phyloP scores from a whole-genome alignment of 2,888 invertebrate genomes.

The Zaprionus bogoriensis region DNA sequence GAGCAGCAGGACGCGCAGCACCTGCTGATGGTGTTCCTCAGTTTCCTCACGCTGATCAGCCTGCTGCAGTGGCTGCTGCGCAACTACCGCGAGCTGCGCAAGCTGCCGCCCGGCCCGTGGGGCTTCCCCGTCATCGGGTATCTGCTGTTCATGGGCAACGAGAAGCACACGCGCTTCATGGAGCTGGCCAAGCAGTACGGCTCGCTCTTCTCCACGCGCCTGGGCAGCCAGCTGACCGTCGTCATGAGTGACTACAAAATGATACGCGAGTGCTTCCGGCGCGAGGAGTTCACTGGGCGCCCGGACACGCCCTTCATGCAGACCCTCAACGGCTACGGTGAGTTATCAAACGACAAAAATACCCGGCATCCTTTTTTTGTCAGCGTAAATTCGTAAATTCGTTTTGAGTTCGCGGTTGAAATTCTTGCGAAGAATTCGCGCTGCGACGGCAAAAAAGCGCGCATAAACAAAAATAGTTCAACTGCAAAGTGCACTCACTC shows the following conservation, averaged over 20 bases:
- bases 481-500: no score
- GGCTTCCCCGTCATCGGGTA: constrained; percentile 93
- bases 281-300: constrained; percentile 93
- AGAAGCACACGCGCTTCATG: constrained; percentile 90
- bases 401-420: no score
- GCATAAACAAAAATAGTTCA: no score
- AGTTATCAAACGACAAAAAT: no score
- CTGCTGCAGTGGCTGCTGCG: constrained; percentile 81
- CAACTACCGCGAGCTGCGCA: constrained; percentile 78
- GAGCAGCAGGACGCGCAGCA: constrained; percentile 79
- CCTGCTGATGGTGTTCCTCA: constrained; percentile 79
- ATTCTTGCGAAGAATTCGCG: no score
- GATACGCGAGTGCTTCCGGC: constrained; percentile 92
- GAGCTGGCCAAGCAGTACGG: constrained; percentile 91
- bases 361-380: no score
- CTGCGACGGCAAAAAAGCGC: no score
- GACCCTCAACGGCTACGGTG: constrained; percentile 94
- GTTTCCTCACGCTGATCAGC: constrained; percentile 78
- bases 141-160: constrained; percentile 90
- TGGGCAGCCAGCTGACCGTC: constrained; percentile 92
- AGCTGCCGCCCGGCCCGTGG: constrained; percentile 94
- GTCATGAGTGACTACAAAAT: constrained; percentile 93
- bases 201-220: constrained; percentile 89
- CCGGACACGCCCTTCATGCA: constrained; percentile 93
- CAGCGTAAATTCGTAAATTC: no score